These are phyloP conservation scores for Melanotaenia boesemani DNA, from an alignment of 2,797 vertebrate genomes.

Conservation along the genomic window DNA sequence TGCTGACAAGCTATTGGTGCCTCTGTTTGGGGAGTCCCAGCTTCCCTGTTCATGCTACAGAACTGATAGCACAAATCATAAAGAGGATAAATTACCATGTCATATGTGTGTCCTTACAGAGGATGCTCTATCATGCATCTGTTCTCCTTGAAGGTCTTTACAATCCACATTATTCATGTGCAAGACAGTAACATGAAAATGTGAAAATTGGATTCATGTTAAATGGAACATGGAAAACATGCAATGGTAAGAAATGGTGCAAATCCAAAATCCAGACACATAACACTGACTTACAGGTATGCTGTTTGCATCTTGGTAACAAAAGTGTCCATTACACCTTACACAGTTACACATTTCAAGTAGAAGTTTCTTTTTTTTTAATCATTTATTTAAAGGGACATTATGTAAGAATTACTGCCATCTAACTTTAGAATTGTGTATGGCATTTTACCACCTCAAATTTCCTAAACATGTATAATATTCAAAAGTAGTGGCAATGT, in stretches of 20 bases:
- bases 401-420: too few species aligned
- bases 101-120: conserved; percentile 34
- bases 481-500: too few species aligned
- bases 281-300: conserved; percentile 39
- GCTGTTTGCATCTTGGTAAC: not conserved
- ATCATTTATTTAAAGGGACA: too few species aligned
- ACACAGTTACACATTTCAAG: not conserved
- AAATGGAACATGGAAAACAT: conserved; percentile 69
- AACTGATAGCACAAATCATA: conserved; percentile 46
- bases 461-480: too few species aligned
- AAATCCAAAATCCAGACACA: conserved; percentile 43
- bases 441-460: too few species aligned
- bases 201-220: conserved; percentile 65
- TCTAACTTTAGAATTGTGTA: too few species aligned
- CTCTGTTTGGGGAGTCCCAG: not conserved
- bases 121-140: conserved; percentile 7
- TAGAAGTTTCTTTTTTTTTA: not conserved
- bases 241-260: conserved; percentile 31
- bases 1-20: conserved; percentile 20
- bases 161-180: conserved; percentile 54
- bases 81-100: conserved; percentile 56
- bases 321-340: not conserved
- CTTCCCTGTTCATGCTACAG: conserved; percentile 45
- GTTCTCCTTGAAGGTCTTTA: conserved; percentile 40
- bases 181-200: conserved; percentile 33